These are phyloP conservation scores for Oxygymnocypris stewartii DNA, from an alignment of 2,113 vertebrate species.

Conservation along the genomic window DNA sequence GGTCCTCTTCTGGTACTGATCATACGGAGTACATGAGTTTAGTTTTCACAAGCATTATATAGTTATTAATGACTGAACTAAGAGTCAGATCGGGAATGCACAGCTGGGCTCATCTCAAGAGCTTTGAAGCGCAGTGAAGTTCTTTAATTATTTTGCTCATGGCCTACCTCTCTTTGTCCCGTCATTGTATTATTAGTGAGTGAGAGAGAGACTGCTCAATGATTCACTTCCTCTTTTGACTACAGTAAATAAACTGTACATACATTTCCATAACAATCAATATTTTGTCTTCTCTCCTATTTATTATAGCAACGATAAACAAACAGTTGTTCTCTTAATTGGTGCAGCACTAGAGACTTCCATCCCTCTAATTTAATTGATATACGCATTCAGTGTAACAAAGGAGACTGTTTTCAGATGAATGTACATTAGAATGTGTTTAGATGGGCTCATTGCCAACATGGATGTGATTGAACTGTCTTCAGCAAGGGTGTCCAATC, in stretches of 20 bases:
- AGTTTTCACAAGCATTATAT: not conserved
- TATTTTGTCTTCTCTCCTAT: conserved; percentile 5
- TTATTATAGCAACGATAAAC: not conserved
- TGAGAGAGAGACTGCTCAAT: conserved; percentile 24
- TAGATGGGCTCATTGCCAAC: not conserved
- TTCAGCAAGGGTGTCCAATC: not conserved
- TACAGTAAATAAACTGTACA: conserved; percentile 58
- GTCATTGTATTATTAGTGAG: conserved; percentile 15
- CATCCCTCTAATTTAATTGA: not conserved
- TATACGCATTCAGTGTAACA: not conserved
- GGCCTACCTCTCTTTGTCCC: not conserved
- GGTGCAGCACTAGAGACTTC: not conserved
- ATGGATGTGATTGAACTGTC: not conserved
- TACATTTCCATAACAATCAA: conserved; percentile 55
- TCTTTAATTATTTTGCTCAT: conserved; percentile 14
- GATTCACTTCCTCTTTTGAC: conserved; percentile 30
- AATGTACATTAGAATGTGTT: not conserved
- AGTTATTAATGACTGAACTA: not conserved
- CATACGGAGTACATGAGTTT: not conserved
- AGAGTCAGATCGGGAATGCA: not conserved
- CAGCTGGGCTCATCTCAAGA: not conserved
- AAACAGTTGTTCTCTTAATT: not conserved
- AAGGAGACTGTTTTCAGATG: not conserved
- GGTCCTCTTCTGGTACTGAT: not conserved
- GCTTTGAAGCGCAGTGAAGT: not conserved